Base-by-base conservation (phyloP, 2,888 invertebrate genomes). In the Embidobia sp. region DNA sequence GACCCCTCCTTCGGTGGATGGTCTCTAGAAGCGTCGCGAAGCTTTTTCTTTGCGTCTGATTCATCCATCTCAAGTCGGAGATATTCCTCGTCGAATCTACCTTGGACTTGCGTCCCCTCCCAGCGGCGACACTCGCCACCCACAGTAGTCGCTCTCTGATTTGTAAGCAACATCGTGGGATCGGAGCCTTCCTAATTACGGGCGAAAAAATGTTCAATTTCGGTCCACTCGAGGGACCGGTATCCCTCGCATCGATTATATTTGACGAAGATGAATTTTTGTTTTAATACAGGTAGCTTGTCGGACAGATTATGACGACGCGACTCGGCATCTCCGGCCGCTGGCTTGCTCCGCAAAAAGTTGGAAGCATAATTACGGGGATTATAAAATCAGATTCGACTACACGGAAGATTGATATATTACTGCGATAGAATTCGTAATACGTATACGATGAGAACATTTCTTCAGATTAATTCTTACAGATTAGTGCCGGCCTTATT, bases 191-290 rank as follows among this genome's bases (percentile, higher is more conserved):
- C 69, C 69, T 76, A 76, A 69, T 76, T 76, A 44, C 48, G 10
- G n/a, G 7, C 15, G 48, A 61, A 69, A 75, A 74, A 75, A 69
- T 63, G 31, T 61, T 69, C 69, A 76, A 76, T 76, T 75, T 75
- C 67, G 22, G 29, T 35, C 49, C 37, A n/a, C 15, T 42, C 8
- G 1, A 18, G 19, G 11, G 33, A 57, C 29, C 49, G 42, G 64
- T 55, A 55, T 55, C 40, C 33, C 11, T 19, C 31, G 27, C 33
- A 44, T 44, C 51, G 51, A 59, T 66, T 66, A 66, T 51, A 66
- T 59, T 66, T 51, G 66, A 59, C 5, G 49, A 42, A 59, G 73
- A 74, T 26, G 31, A 33, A 74, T 59, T 66, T 74, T 66, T 59
- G 66, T 51, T 66, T 59, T 37, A 59, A 74, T 51, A 59, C 33